phyloP scores from a whole-genome alignment of 2,113 vertebrate genomes.

The Paralichthys olivaceus region DNA sequence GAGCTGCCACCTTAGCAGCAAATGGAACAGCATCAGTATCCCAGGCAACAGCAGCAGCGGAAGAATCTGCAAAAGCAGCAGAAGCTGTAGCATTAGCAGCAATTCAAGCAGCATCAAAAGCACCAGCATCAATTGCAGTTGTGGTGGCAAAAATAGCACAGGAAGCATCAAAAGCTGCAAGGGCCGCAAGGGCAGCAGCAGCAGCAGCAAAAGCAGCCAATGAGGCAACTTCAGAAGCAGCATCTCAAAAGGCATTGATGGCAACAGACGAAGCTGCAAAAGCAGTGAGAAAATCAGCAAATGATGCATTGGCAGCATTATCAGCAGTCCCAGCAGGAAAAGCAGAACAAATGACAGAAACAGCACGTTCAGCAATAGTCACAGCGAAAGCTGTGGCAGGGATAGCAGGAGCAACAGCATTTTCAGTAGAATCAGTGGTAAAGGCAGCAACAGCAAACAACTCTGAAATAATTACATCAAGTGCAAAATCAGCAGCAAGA shows the following conservation, averaged over 20 bases:
- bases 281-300: background rate
- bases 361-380: background rate
- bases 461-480: background rate
- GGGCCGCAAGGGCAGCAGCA: background rate
- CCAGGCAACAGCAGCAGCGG: background rate
- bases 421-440: background rate
- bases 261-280: slow-evolving; percentile 4
- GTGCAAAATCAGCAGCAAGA: background rate
- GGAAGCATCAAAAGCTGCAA: background rate
- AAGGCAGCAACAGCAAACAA: background rate
- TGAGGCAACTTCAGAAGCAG: background rate
- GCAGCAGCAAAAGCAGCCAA: background rate
- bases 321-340: background rate
- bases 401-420: slow-evolving; percentile 9
- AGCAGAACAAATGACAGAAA: background rate
- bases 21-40: background rate
- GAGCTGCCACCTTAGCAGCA: background rate
- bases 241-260: background rate
- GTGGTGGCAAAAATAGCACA: background rate
- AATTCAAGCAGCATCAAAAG: background rate
- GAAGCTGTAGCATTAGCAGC: background rate
- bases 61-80: background rate
- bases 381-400: background rate
- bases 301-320: background rate
- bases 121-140: background rate